Conservation (phyloP, 2,888 invertebrate species). For the Athetis lepigone region DNA sequence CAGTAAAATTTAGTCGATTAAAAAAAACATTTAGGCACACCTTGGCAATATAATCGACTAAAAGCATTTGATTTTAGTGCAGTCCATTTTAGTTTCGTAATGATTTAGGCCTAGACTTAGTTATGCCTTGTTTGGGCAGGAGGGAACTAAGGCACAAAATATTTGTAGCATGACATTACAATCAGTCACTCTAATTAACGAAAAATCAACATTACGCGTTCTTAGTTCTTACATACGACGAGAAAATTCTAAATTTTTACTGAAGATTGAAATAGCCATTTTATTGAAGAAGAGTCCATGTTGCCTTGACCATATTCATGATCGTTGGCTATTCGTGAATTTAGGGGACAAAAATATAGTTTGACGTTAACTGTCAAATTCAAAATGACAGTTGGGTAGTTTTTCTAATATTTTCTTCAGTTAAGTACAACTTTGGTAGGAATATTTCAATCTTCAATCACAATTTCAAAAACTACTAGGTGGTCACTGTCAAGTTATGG, state of each 20-base stretch:
- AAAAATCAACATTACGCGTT: constrained; percentile 68
- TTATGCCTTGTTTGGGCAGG: constrained; percentile 32
- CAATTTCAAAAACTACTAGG: constrained; percentile 56
- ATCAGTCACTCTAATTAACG: constrained; percentile 71
- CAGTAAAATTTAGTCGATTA: constrained; percentile 49
- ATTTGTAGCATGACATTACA: constrained; percentile 71
- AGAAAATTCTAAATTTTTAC: constrained; percentile 46
- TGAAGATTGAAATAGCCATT: constrained; percentile 40
- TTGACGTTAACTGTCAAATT: no score
- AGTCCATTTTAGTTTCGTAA: constrained; percentile 47
- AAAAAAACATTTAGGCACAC: constrained; percentile 56
- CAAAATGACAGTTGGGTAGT: neutral
- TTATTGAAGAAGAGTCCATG: constrained; percentile 12
- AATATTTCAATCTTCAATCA: constrained; percentile 42
- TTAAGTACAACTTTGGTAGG: neutral
- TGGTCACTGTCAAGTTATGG: constrained; percentile 72
- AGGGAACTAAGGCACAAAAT: constrained; percentile 61
- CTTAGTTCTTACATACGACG: constrained; percentile 62
- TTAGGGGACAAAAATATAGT: constrained; percentile 8
- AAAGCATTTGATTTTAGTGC: constrained; percentile 29
- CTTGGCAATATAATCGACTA: constrained; percentile 54
- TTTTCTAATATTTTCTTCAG: neutral
- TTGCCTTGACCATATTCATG: neutral
- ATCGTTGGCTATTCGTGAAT: no score
- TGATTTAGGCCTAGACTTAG: constrained; percentile 45